Percentiles rank a stretch among this genome's conserved stretches.
phyloP scores from a whole-genome alignment of 1,140 invertebrate species.

The Mesaphorura yosii region DNA sequence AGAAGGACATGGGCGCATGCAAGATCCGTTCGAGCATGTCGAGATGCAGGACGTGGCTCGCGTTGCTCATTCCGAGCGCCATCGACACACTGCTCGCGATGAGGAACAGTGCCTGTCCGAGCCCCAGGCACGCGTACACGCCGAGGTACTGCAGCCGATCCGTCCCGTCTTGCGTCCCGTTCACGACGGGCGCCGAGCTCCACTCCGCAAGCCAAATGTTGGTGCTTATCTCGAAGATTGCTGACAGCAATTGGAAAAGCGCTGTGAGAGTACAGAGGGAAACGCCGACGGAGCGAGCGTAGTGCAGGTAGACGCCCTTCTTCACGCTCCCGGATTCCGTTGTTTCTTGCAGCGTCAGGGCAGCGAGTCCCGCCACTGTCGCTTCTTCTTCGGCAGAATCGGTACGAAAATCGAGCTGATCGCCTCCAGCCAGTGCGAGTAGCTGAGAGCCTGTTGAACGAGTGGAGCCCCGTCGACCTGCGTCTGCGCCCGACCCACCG shows the following conservation, averaged over 20 bases:
- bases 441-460: no score
- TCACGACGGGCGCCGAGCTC: conserved; percentile 54
- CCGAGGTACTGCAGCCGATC: conserved; percentile 68
- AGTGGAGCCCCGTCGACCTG: no score
- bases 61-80: conserved; percentile 41
- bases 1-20: conserved; percentile 53
- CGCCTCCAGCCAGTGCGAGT: no score
- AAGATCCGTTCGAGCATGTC: conserved; percentile 50
- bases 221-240: conserved; percentile 67
- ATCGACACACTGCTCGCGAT: conserved; percentile 6
- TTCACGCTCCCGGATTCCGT: conserved; percentile 83
- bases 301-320: conserved; percentile 76
- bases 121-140: conserved; percentile 73
- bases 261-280: conserved; percentile 59
- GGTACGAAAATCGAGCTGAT: no score
- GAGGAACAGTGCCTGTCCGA: conserved; percentile 61
- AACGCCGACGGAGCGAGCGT: conserved; percentile 72
- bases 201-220: conserved; percentile 86
- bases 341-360: conserved; percentile 77
- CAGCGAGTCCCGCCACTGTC: no score
- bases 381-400: no score
- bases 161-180: conserved; percentile 47
- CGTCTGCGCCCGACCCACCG: no score
- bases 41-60: conserved; percentile 50
- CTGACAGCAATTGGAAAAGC: conserved; percentile 50